Percentiles rank a stretch among this genome's conserved stretches.
These are phyloP conservation scores for Falco peregrinus DNA, from an alignment of 2,797 vertebrate genomes.

Conservation along the genomic window DNA sequence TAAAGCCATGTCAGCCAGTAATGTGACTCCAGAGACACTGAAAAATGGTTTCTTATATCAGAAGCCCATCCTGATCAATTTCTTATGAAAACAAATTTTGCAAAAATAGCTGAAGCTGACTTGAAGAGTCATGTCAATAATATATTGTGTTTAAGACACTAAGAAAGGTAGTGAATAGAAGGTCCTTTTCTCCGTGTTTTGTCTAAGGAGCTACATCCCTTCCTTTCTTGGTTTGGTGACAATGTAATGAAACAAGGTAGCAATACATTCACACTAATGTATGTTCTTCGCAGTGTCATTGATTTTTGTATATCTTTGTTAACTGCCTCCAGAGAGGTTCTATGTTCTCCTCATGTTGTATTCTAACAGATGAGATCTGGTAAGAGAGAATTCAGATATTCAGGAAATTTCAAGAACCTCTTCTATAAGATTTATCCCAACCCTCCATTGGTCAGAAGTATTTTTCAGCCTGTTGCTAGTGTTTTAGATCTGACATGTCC, in stretches of 20 bases:
- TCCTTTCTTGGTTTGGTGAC: background rate
- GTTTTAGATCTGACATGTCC: background rate
- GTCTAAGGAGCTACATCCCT: background rate
- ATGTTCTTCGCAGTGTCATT: background rate
- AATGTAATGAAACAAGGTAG: background rate
- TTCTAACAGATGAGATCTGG: background rate
- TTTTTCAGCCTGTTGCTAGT: background rate
- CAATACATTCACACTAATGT: background rate
- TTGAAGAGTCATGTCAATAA: background rate
- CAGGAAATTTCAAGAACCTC: background rate
- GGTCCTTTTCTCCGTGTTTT: background rate
- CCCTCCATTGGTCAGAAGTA: accelerated
- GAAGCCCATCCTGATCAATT: background rate
- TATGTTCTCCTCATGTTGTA: background rate
- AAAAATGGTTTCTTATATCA: background rate
- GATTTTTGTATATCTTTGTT: background rate
- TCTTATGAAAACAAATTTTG: background rate
- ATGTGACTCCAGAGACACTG: background rate
- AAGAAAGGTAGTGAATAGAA: background rate
- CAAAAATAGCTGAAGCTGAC: background rate
- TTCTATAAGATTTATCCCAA: background rate
- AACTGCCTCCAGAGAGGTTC: background rate
- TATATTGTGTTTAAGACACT: background rate
- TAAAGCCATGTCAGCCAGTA: background rate
- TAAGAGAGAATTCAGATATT: background rate